Evolutionary conservation across 2,797 vertebrate genomes (phyloP).

Genomic region (Columba guinea): DNA sequence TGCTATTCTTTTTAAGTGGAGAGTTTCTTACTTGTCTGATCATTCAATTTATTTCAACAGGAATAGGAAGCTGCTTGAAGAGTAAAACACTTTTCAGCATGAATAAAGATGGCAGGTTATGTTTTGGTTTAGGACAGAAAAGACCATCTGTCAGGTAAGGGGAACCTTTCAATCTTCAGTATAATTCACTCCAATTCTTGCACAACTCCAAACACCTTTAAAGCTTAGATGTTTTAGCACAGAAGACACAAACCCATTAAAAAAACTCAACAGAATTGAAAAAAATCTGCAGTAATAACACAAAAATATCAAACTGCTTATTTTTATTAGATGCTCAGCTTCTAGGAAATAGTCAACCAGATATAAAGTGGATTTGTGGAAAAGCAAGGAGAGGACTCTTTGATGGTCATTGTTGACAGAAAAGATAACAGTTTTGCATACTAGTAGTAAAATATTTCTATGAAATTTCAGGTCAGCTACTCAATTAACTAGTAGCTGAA

Average conservation of each 20-base stretch:
- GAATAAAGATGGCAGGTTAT: background rate
- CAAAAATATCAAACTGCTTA: background rate
- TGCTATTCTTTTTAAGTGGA: background rate
- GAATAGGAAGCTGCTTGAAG: background rate
- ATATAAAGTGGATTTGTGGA: background rate
- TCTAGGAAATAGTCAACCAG: background rate
- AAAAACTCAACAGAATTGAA: background rate
- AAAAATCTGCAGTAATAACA: background rate
- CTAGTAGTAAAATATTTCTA: background rate
- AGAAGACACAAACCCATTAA: background rate
- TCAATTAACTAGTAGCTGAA: background rate
- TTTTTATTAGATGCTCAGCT: background rate
- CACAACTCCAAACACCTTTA: background rate
- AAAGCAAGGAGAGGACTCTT: background rate
- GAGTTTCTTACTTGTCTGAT: background rate
- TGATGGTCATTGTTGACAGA: background rate
- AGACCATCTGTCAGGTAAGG: background rate
- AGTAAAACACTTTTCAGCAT: background rate
- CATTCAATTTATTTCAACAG: background rate
- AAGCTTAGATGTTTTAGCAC: background rate
- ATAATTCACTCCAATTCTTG: background rate
- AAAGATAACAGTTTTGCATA: background rate
- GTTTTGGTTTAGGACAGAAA: background rate
- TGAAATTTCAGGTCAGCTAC: background rate
- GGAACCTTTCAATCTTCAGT: background rate